These are phyloP conservation scores for Apotomis turbidana DNA, from an alignment of 2,888 invertebrate species.

Conservation along the genomic window DNA sequence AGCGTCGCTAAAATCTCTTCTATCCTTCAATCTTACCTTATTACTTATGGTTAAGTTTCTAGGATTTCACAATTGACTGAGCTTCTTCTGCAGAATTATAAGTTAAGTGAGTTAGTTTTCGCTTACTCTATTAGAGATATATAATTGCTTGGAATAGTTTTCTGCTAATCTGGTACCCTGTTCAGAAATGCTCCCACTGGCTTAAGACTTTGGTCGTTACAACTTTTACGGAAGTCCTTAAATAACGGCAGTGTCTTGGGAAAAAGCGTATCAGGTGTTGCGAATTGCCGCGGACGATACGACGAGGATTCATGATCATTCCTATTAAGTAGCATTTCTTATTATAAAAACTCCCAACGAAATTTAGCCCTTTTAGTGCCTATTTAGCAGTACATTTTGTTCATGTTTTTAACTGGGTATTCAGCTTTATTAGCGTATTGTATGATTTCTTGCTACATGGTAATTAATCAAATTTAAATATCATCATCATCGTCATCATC, in stretches of 20 bases:
- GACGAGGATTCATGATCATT: not conserved
- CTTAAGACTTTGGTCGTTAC: constrained; percentile 22
- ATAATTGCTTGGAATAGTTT: constrained; percentile 17
- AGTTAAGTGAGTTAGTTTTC: constrained; percentile 1
- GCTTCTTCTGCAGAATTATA: constrained; percentile 2
- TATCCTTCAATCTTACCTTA: constrained; percentile 3
- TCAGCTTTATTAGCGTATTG: too few relatives aligned
- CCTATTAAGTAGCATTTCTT: too few relatives aligned
- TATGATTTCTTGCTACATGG: too few relatives aligned
- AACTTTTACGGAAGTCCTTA: constrained; percentile 19
- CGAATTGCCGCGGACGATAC: not conserved
- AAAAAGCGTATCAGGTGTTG: constrained; percentile 23
- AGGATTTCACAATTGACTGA: not conserved
- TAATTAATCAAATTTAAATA: too few relatives aligned
- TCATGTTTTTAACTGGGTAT: too few relatives aligned
- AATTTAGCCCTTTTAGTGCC: too few relatives aligned
- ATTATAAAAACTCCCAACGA: too few relatives aligned
- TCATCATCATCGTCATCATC: too few relatives aligned
- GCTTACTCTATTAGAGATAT: not conserved
- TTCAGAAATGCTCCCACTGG: constrained; percentile 3
- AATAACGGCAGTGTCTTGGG: constrained; percentile 22
- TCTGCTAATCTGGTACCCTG: not conserved
- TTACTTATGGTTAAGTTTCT: not conserved
- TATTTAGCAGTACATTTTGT: too few relatives aligned
- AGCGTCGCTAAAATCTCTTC: not conserved